phyloP scores from a whole-genome alignment of 1,140 invertebrate species.

The Pseudomyrmex flavicornis region DNA sequence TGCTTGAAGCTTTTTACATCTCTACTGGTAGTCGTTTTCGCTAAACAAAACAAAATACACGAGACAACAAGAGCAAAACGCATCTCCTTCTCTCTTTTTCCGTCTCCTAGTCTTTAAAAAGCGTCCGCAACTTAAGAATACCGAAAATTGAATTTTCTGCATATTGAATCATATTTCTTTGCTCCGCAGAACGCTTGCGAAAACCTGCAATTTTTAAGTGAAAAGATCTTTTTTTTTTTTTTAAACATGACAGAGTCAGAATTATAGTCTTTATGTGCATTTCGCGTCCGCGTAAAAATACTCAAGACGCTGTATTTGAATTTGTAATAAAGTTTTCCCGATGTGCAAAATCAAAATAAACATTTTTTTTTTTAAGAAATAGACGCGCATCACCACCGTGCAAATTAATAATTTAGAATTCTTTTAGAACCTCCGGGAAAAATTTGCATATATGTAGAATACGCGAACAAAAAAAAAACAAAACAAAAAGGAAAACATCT shows the following conservation, averaged over 20 bases:
- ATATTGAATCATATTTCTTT: constrained; percentile 58
- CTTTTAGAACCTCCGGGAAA: too few species aligned
- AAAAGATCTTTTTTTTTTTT: constrained; percentile 35
- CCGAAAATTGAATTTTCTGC: constrained; percentile 58
- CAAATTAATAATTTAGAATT: not conserved
- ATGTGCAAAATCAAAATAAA: too few species aligned
- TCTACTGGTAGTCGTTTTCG: not conserved
- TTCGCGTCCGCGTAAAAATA: constrained; percentile 36
- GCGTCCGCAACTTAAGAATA: constrained; percentile 51
- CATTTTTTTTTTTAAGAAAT: too few species aligned
- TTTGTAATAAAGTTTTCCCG: constrained; percentile 28
- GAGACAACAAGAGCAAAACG: constrained; percentile 20
- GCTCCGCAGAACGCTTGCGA: constrained; percentile 9
- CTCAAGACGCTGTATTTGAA: constrained; percentile 23
- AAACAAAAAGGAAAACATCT: constrained; percentile 13
- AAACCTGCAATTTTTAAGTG: constrained; percentile 40
- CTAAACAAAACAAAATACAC: constrained; percentile 20
- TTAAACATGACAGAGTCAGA: constrained; percentile 39
- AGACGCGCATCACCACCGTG: too few species aligned
- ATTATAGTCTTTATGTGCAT: constrained; percentile 24
- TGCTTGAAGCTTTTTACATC: constrained; percentile 8
- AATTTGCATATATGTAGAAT: not conserved
- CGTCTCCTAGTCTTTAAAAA: constrained; percentile 45
- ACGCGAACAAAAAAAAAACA: not conserved
- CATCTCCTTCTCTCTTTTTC: not conserved